Conservation (phyloP, 2,113 vertebrate species). For the Axis porcinus region DNA sequence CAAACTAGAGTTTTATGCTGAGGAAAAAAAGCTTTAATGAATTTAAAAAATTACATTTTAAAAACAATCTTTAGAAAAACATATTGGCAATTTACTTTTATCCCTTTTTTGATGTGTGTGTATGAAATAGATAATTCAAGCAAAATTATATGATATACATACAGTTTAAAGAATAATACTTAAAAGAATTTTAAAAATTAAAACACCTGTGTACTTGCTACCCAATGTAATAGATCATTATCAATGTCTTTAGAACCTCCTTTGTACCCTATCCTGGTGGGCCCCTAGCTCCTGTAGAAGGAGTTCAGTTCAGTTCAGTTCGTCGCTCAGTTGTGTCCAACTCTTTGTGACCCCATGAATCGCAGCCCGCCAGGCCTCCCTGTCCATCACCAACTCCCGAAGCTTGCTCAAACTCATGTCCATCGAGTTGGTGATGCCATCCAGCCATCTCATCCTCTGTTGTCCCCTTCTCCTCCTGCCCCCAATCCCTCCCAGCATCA, state of each 20-base stretch:
- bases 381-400: too few relatives aligned
- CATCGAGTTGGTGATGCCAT: too few relatives aligned
- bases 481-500: too few relatives aligned
- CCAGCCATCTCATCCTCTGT: too few relatives aligned
- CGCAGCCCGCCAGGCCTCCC: too few relatives aligned
- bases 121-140: background rate
- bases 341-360: too few relatives aligned
- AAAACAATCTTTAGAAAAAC: background rate
- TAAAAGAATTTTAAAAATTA: background rate
- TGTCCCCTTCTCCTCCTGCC: too few relatives aligned
- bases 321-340: too few relatives aligned
- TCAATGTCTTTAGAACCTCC: background rate
- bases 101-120: background rate
- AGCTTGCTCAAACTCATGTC: too few relatives aligned
- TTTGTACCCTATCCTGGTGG: background rate
- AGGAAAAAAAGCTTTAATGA: background rate
- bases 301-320: background rate
- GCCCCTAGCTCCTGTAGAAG: background rate
- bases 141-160: background rate
- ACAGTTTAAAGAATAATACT: background rate
- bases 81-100: background rate
- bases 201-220: background rate
- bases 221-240: background rate
- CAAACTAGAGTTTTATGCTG: background rate
- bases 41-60: background rate